phyloP scores from a whole-genome alignment of 2,113 vertebrate genomes.

The Gavia stellata region DNA sequence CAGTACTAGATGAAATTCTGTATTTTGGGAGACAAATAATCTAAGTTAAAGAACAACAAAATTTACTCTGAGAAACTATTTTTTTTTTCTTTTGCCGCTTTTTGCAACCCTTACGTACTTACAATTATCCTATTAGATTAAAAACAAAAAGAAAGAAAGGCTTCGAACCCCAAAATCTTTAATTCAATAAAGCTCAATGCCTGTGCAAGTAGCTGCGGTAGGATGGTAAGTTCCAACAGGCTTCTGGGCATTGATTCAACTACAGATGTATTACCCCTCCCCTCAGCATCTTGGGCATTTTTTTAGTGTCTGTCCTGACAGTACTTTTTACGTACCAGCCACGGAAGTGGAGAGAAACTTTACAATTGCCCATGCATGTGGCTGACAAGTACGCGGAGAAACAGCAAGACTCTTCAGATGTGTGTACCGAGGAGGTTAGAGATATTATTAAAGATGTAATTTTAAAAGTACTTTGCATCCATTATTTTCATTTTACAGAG shows the following conservation, averaged over 20 bases:
- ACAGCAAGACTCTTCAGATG: background rate
- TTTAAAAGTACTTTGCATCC: background rate
- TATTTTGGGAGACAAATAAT: background rate
- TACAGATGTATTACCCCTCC: background rate
- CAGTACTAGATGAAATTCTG: background rate
- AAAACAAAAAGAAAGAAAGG: too few relatives aligned
- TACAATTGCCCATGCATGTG: background rate
- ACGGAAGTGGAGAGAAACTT: background rate
- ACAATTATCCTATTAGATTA: too few relatives aligned
- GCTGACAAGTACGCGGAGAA: background rate
- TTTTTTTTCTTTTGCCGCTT: background rate
- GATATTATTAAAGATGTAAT: background rate
- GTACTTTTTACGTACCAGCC: background rate
- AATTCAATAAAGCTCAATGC: background rate
- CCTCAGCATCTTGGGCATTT: background rate
- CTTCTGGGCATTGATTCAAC: background rate
- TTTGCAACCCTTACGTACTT: background rate
- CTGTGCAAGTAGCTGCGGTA: background rate
- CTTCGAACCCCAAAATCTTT: rapidly evolving
- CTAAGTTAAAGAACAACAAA: background rate
- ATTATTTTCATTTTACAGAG: background rate
- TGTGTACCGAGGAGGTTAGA: background rate
- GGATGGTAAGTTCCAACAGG: background rate
- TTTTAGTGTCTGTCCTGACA: background rate
- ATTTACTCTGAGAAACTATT: background rate